A percentile compares a stretch with the other conserved stretches of the same genome.
Conservation (phyloP, 2,888 invertebrate species). For the Epsilonema sp. region DNA sequence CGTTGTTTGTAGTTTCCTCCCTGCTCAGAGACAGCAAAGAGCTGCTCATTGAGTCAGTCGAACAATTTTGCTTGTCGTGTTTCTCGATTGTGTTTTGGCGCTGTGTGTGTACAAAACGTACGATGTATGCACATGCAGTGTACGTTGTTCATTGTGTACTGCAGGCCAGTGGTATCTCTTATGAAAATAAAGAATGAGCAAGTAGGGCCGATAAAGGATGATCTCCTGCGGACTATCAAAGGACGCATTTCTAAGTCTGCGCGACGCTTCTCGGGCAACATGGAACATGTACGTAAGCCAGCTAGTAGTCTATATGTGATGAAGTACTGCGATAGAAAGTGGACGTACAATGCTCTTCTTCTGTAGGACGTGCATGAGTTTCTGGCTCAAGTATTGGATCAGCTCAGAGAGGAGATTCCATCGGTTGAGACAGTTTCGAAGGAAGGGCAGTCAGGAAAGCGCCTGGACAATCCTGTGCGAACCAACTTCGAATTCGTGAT, state of each 20-base stretch:
- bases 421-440: background rate
- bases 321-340: background rate
- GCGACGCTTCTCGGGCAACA: constrained; percentile 25
- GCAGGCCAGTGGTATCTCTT: background rate
- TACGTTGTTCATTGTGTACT: background rate
- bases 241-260: constrained; percentile 23
- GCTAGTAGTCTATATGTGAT: too few relatives aligned
- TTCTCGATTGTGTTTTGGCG: too few relatives aligned
- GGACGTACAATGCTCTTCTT: background rate
- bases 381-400: constrained; percentile 27
- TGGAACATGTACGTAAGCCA: constrained; percentile 30
- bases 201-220: constrained; percentile 12
- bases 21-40: too few relatives aligned
- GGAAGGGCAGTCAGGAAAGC: too few relatives aligned
- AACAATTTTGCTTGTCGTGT: too few relatives aligned
- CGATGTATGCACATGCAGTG: too few relatives aligned
- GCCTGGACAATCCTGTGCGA: constrained; percentile 11
- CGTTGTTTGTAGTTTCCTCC: too few relatives aligned
- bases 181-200: background rate
- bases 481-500: constrained; percentile 30
- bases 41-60: too few relatives aligned
- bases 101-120: too few relatives aligned
- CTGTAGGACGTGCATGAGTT: constrained; percentile 32
- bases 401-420: constrained; percentile 27
- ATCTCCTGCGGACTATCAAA: constrained; percentile 19